Conservation (phyloP, 2,113 vertebrate species). For the Gavia stellata region DNA sequence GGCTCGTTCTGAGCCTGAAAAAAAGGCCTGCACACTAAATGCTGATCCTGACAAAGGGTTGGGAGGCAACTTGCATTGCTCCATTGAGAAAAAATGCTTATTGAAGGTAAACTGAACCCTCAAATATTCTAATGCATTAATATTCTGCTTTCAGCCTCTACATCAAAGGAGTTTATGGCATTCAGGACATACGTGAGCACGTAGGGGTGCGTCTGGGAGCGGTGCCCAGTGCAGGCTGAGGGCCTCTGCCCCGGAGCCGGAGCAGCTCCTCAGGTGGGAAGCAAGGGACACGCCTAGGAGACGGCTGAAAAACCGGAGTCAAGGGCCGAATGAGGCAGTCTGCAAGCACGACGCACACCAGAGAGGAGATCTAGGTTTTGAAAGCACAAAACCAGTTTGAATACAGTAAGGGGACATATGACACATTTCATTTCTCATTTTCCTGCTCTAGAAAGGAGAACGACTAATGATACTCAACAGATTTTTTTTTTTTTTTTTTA, state of each 20-base stretch:
- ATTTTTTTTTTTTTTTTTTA: not conserved
- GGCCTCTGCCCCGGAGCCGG: not conserved
- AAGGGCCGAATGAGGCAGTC: accelerated
- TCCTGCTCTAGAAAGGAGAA: not conserved
- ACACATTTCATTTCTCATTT: conserved; percentile 8
- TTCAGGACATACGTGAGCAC: not conserved
- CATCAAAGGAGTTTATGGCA: not conserved
- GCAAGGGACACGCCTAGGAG: not conserved
- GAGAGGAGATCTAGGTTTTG: conserved; percentile 21
- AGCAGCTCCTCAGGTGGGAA: not conserved
- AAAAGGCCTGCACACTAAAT: not conserved
- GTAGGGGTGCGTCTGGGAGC: not conserved
- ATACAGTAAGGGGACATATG: not conserved
- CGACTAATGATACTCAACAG: not conserved
- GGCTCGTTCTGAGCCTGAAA: not conserved
- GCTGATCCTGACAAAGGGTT: not conserved
- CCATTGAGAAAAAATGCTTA: not conserved
- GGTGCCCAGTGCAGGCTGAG: not conserved
- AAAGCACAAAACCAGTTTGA: conserved; percentile 49
- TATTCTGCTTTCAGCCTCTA: not conserved
- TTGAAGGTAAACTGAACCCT: not conserved
- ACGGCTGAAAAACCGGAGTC: not conserved
- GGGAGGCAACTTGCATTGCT: not conserved
- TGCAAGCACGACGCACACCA: not conserved
- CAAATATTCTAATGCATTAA: not conserved